Conservation (phyloP, 1,140 invertebrate genomes). For the Drosophila erecta region DNA sequence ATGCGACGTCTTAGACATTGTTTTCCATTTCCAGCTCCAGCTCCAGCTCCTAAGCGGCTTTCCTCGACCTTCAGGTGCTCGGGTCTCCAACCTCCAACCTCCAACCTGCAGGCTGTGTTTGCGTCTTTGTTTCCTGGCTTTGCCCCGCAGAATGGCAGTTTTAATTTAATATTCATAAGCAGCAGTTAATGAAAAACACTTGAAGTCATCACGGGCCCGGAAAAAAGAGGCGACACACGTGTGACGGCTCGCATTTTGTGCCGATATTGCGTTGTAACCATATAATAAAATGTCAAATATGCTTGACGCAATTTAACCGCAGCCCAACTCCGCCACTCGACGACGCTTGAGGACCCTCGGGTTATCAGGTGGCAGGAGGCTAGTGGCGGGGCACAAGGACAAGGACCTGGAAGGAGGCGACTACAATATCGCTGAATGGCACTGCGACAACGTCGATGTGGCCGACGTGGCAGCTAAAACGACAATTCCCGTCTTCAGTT, state of each 20-base stretch:
- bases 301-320: slow-evolving; percentile 81
- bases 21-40: slow-evolving; percentile 4
- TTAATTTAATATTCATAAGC: slow-evolving; percentile 83
- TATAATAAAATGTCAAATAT: slow-evolving; percentile 82
- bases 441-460: slow-evolving; percentile 32
- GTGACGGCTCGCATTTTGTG: slow-evolving; percentile 18
- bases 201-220: slow-evolving; percentile 53
- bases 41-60: slow-evolving; percentile 37
- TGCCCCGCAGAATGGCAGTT: slow-evolving; percentile 33
- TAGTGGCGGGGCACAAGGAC: slow-evolving; percentile 22
- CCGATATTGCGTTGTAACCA: slow-evolving; percentile 47
- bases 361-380: slow-evolving; percentile 48
- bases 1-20: slow-evolving; percentile 57
- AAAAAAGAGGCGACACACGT: slow-evolving; percentile 6
- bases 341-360: slow-evolving; percentile 75
- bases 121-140: slow-evolving; percentile 11
- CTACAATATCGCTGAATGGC: slow-evolving; percentile 15
- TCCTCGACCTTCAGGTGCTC: slow-evolving; percentile 12
- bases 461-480: slow-evolving; percentile 63
- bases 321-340: slow-evolving; percentile 58
- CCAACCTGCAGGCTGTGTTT: too few species aligned
- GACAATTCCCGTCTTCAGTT: slow-evolving; percentile 53
- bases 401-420: neutral
- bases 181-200: slow-evolving; percentile 81
- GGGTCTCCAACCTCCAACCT: neutral